Evolutionary conservation across 2,888 invertebrate species (phyloP), one percentile per base, ranked within the genome.

Genomic region (Uropetala carovei): DNA sequence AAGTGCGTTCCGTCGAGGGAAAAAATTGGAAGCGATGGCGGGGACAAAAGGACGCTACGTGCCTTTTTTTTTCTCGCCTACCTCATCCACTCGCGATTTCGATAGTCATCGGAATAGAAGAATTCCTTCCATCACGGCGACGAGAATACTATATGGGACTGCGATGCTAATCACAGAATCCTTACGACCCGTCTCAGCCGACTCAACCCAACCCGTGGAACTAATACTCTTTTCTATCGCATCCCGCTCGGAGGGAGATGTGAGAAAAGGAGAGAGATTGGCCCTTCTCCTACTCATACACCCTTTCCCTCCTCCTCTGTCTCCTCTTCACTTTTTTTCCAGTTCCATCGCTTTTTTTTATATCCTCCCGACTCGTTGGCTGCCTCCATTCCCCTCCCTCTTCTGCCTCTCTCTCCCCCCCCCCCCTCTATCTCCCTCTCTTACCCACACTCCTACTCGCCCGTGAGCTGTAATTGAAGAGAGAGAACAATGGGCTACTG

Each of bases 401-500:
- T 43, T 43, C 43, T 43, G 43, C 5, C 43, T 43, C 43, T 27
- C 27, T 75, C 75, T 68, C 68, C 18, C 68, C 27, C 27, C 22
- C 22, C 75, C 22, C 75, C 22, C 22, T 75, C 22, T 27, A 13
- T 75, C 75, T 75, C 75, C 11, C 18, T 5, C 43, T 43, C 43
- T 43, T 43, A 43, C 43, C 43, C 43, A 43, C 75, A 16, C 68
- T 68, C 68, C 68, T n/a, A 68, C 68, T 22, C 18, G 68, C 22
- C 22, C 75, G 22, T 27, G 75, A 27, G 75, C 75, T 27, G 22
- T 75, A 75, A 75, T 75, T 75, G 75, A 75, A 75, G 75, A 75
- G 68, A 68, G 75, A 75, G 75, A 75, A 75, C 75, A 75, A 75
- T 75, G 75, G 75, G 27, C 22, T 75, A 75, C 75, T 75, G 75